Conservation (phyloP, 2,113 vertebrate genomes). For the Erpornis zantholeuca region DNA sequence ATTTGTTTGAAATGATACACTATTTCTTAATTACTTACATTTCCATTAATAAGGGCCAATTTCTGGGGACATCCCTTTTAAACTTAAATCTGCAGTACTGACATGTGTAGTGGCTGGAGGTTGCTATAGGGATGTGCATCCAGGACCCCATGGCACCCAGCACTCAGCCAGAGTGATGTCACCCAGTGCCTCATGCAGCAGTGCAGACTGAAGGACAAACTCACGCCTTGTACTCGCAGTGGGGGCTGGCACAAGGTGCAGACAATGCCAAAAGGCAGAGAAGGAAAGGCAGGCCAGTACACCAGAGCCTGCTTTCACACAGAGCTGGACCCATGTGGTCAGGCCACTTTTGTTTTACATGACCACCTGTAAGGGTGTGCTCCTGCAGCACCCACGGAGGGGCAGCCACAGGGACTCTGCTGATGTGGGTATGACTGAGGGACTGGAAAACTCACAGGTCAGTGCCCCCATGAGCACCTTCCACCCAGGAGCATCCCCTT, state of each 20-base stretch:
- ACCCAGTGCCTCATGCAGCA: accelerated
- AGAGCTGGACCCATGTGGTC: background rate
- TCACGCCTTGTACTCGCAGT: background rate
- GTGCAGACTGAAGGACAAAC: background rate
- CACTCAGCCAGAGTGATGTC: background rate
- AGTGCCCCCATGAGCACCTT: background rate
- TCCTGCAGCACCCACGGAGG: background rate
- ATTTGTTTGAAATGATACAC: background rate
- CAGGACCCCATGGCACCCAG: background rate
- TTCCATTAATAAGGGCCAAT: background rate
- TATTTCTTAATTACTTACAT: background rate
- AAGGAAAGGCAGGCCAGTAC: background rate
- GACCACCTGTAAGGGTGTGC: background rate
- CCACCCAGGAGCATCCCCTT: background rate
- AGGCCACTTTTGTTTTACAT: background rate
- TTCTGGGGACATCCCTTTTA: background rate
- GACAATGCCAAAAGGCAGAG: background rate
- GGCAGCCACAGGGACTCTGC: background rate
- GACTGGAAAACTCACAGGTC: background rate
- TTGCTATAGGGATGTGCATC: background rate
- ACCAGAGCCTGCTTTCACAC: background rate
- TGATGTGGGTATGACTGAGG: background rate
- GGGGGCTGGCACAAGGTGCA: background rate
- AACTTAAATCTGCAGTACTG: background rate
- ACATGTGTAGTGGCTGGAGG: background rate